Base-by-base conservation (phyloP, 2,797 vertebrate species). In the Syncerus caffer region DNA sequence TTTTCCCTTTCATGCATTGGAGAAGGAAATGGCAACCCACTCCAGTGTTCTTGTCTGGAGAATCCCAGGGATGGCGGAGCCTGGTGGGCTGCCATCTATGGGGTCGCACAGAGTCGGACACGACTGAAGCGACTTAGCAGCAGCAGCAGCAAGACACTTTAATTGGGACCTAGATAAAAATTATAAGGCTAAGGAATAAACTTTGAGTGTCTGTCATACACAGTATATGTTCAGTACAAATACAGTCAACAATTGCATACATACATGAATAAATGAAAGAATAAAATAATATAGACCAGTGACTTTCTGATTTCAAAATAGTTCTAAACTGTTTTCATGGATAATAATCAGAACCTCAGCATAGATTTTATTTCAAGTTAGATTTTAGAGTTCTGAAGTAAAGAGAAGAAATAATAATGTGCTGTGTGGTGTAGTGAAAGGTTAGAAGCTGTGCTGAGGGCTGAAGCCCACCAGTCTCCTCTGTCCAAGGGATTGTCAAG, bases 211-310 rank as follows among this genome's bases (percentile, higher is more conserved):
- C 57, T 47, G 29, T 47, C 23, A 21, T 42, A 11, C 1, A n/a
- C 38, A 50, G 7, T 42, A 10, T 47, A 23, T 55, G 6, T 10
- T 95, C 7, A 38, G 3, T 45, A 71, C 15, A 34, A 50, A 67
- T 27, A 51, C 94, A 67, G 16, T 6, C 0, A 67, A 82, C 2
- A 76, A 7, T 6, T 34, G 0, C 34, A 47, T 55, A 21, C 0
- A 6, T 47, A n/a, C 79, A 84, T 78, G 51, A 51, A 80, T 21
- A 12, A 71, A 88, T 31, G 14, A 84, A 57, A 16, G 27, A 42
- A 3, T 42, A 42, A 58, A 51, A 58, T 53, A 50, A 47, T 13
- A 29, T 3, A 86, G 31, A 42, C 27, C 27, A 21, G 2, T 17
- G 51, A 10, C 38, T 82, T 79, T 50, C 29, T 60, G 42, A 83